phyloP scores from a whole-genome alignment of 2,797 vertebrate genomes.

The Catamblyrhynchus diadema region DNA sequence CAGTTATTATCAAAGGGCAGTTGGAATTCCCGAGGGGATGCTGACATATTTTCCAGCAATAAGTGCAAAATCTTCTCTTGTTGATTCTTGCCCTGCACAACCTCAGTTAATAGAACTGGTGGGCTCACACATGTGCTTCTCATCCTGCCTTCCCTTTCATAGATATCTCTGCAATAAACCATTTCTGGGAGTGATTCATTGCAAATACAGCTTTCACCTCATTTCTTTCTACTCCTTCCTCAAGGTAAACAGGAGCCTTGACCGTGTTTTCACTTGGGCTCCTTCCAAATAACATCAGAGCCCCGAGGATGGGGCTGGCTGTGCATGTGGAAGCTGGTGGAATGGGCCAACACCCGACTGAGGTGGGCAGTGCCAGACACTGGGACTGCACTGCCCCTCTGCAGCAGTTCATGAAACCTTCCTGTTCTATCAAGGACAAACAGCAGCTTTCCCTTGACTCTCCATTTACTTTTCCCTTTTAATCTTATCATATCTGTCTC shows the following conservation, averaged over 20 bases:
- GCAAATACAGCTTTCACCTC: slow-evolving; percentile 45
- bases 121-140: neutral
- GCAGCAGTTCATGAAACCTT: neutral
- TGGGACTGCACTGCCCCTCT: neutral
- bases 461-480: neutral
- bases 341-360: neutral
- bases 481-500: neutral
- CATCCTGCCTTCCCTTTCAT: neutral
- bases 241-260: slow-evolving; percentile 8
- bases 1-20: slow-evolving; percentile 28
- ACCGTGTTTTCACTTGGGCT: slow-evolving; percentile 21
- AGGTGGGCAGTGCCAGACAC: neutral
- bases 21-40: neutral
- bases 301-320: neutral
- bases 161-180: slow-evolving; percentile 21
- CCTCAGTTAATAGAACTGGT: slow-evolving; percentile 16
- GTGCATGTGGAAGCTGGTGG: neutral
- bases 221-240: slow-evolving; percentile 24
- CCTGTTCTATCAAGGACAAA: neutral
- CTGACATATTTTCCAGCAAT: slow-evolving; percentile 39
- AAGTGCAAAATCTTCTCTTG: slow-evolving; percentile 21
- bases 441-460: neutral
- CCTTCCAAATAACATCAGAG: neutral
- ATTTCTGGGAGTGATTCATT: slow-evolving; percentile 21
- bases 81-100: neutral